These are phyloP conservation scores for Ameiurus melas DNA, from an alignment of 2,113 vertebrate species.

Conservation along the genomic window DNA sequence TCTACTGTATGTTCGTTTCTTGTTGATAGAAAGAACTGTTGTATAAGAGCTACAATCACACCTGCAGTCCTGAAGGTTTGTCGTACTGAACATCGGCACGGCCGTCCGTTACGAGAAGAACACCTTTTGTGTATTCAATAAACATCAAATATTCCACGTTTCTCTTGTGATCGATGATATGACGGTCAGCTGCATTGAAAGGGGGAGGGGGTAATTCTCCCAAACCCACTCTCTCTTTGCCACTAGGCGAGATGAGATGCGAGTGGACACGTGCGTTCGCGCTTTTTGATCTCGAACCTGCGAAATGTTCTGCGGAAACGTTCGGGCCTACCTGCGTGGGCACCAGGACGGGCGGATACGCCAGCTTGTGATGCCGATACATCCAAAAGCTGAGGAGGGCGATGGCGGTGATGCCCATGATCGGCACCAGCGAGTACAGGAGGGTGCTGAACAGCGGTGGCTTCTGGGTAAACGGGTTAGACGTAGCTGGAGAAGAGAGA, in stretches of 20 bases:
- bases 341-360: conserved; percentile 94
- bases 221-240: background rate
- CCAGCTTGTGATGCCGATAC: conserved; percentile 97
- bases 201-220: background rate
- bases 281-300: background rate
- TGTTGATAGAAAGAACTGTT: no score
- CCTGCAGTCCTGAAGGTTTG: background rate
- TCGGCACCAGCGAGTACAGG: conserved; percentile 93
- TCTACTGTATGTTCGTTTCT: no score
- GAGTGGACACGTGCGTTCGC: background rate
- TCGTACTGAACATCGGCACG: background rate
- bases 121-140: background rate
- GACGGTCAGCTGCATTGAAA: background rate
- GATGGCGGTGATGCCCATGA: conserved; percentile 90
- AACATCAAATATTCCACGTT: background rate
- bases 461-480: conserved; percentile 87
- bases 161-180: background rate
- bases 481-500: conserved; percentile 79
- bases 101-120: background rate
- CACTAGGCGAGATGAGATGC: background rate
- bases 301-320: background rate
- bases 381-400: conserved; percentile 97
- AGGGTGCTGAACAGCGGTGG: conserved; percentile 91
- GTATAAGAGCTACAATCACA: background rate
- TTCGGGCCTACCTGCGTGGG: conserved; percentile 90